Evolutionary conservation across 2,888 invertebrate species (phyloP).

Genomic region (Barypeithes pellucidus): DNA sequence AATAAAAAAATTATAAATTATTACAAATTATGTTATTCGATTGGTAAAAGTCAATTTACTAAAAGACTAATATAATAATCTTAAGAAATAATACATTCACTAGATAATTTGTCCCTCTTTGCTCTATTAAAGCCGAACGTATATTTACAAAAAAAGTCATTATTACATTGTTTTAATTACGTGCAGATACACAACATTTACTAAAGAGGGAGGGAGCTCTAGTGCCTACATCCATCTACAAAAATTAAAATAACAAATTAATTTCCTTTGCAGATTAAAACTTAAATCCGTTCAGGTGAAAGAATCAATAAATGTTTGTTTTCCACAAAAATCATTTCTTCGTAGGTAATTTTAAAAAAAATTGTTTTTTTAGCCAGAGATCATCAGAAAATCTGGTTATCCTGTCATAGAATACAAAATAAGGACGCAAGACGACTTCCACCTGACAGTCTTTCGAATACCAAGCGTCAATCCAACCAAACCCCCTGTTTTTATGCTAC

Average conservation of each 20-base stretch:
- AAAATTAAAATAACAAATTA: too few relatives aligned
- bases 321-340: too few relatives aligned
- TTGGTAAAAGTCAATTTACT: not conserved
- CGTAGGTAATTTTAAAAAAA: too few relatives aligned
- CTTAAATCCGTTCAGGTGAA: too few relatives aligned
- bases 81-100: slow-evolving; percentile 5
- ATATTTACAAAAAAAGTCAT: not conserved
- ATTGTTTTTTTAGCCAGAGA: slow-evolving; percentile 66
- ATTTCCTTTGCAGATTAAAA: too few relatives aligned
- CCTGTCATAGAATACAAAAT: slow-evolving; percentile 64
- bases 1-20: too few relatives aligned
- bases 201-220: too few relatives aligned
- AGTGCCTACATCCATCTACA: too few relatives aligned
- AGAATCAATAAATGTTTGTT: too few relatives aligned
- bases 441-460: slow-evolving; percentile 58
- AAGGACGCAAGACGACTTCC: slow-evolving; percentile 63
- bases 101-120: not conserved
- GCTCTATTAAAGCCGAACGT: not conserved
- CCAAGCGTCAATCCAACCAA: slow-evolving; percentile 56
- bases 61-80: not conserved
- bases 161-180: too few relatives aligned
- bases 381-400: slow-evolving; percentile 62
- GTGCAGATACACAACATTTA: too few relatives aligned
- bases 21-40: not conserved
- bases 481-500: slow-evolving; percentile 65